Conservation (phyloP, 2,113 vertebrate genomes). For the Hiodon alosoides region DNA sequence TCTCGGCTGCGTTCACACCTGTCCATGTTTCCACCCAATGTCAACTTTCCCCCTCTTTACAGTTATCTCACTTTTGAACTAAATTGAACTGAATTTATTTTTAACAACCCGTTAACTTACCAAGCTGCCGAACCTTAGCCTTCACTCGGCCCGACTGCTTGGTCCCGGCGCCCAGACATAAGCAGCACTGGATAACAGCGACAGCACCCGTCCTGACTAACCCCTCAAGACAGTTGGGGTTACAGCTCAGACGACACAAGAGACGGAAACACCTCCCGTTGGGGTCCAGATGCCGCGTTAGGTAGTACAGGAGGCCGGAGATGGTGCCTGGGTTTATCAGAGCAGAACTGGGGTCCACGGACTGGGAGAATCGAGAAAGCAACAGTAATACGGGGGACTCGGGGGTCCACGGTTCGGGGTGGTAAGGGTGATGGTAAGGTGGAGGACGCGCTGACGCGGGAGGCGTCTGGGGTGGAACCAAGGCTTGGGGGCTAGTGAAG, state of each 20-base stretch:
- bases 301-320: constrained; percentile 69
- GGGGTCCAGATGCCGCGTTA: constrained; percentile 69
- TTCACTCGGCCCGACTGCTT: constrained; percentile 51
- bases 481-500: constrained; percentile 29
- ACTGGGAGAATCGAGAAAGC: constrained; percentile 79
- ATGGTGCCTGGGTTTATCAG: constrained; percentile 61
- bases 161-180: constrained; percentile 53
- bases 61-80: no score
- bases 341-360: constrained; percentile 66
- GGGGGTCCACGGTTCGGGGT: constrained; percentile 70
- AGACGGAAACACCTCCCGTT: constrained; percentile 71
- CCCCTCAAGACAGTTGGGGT: constrained; percentile 79
- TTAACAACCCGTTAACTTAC: constrained; percentile 37
- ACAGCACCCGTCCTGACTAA: constrained; percentile 72
- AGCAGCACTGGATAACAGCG: constrained; percentile 61
- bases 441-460: constrained; percentile 38
- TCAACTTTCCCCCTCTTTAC: background rate
- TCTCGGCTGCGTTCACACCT: no score
- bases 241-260: constrained; percentile 75
- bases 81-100: background rate
- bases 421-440: constrained; percentile 60
- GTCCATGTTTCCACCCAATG: no score
- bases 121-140: constrained; percentile 60
- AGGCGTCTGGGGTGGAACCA: constrained; percentile 47
- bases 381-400: constrained; percentile 79